These are phyloP conservation scores for Plectropomus leopardus DNA, from an alignment of 2,113 vertebrate species.

Conservation along the genomic window DNA sequence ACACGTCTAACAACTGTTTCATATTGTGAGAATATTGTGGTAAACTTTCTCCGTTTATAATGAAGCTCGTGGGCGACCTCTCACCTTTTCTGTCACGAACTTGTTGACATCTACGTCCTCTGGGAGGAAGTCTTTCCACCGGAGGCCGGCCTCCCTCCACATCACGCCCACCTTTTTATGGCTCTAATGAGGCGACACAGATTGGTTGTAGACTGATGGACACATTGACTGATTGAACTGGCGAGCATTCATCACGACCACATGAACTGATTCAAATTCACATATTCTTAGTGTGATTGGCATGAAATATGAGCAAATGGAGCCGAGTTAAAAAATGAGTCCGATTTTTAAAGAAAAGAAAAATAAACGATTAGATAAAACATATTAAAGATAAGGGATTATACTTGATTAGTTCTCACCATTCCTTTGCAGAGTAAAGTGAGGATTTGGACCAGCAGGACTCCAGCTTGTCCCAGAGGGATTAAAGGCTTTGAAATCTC, in stretches of 20 bases:
- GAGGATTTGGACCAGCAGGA: conserved; percentile 91
- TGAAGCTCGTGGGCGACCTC: neutral
- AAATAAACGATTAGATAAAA: neutral
- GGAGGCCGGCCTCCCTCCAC: conserved; percentile 94
- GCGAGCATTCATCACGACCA: neutral
- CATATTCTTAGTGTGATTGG: neutral
- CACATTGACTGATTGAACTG: neutral
- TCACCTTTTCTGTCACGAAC: conserved; percentile 94
- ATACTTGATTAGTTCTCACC: conserved; percentile 79
- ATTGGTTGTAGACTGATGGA: neutral
- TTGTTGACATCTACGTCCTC: conserved; percentile 92
- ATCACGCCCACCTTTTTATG: conserved; percentile 91
- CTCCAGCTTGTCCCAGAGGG: conserved; percentile 90
- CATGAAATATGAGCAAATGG: neutral
- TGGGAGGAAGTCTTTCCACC: conserved; percentile 95
- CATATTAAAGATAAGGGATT: neutral
- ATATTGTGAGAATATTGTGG: too few relatives aligned
- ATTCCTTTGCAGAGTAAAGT: conserved; percentile 93
- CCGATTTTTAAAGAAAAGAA: neutral
- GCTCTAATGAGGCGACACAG: conserved; percentile 81
- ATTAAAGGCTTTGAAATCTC: conserved; percentile 93
- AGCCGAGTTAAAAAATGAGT: too few relatives aligned
- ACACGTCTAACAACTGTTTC: neutral
- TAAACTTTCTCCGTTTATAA: neutral
- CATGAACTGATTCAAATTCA: neutral